A percentile compares a stretch with the other conserved stretches of the same genome.
These are phyloP conservation scores for Heteronetta atricapilla DNA, from an alignment of 2,113 vertebrate genomes.

Conservation along the genomic window DNA sequence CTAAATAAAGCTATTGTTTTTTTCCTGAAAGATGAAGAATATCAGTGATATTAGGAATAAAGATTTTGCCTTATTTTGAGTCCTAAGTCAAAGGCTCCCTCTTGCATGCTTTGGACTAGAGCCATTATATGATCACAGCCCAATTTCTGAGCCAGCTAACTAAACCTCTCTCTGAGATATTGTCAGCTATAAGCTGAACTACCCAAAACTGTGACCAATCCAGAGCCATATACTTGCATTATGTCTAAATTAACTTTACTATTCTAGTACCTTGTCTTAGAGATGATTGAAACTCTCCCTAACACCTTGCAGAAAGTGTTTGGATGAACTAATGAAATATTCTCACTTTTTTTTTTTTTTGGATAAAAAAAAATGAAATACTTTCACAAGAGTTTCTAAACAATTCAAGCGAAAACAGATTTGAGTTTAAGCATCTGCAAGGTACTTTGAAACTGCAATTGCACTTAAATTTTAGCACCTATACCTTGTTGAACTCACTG, in stretches of 20 bases:
- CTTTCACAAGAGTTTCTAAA: not conserved
- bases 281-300: not conserved
- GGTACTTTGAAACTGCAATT: not conserved
- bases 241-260: not conserved
- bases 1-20: not conserved
- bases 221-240: not conserved
- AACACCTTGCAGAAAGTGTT: not conserved
- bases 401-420: not conserved
- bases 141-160: not conserved
- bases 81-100: not conserved
- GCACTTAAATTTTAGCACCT: not conserved
- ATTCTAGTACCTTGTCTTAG: not conserved
- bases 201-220: not conserved
- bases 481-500: not conserved
- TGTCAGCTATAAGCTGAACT: not conserved
- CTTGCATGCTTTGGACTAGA: not conserved
- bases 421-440: not conserved
- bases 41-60: not conserved
- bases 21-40: not conserved
- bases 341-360: not conserved
- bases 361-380: not conserved
- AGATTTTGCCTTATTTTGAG: not conserved
- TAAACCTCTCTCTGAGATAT: not conserved
- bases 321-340: not conserved
- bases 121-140: not conserved